A percentile compares a stretch with the other conserved stretches of the same genome.
Evolutionary conservation across 2,113 vertebrate species (phyloP).

Genomic region (Junco hyemalis): DNA sequence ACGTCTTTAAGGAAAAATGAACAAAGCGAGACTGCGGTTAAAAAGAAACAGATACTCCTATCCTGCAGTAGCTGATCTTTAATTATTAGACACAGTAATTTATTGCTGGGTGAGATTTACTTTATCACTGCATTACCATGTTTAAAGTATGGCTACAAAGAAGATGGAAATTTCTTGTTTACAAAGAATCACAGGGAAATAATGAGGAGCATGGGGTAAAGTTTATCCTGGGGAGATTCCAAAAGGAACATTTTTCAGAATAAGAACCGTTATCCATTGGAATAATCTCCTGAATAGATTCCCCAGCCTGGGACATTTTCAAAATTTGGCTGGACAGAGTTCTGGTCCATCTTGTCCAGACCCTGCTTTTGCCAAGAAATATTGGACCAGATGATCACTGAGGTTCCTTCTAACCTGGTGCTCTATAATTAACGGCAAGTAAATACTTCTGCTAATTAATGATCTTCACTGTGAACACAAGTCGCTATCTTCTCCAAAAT

Average conservation of each 20-base stretch:
- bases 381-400: neutral
- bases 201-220: no score
- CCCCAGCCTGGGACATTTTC: fast-evolving
- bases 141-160: neutral
- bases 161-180: neutral
- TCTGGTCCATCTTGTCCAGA: neutral
- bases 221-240: neutral
- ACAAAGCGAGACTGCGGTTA: neutral
- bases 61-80: neutral
- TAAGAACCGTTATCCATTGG: neutral
- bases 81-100: neutral
- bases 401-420: neutral
- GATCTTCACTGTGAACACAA: neutral
- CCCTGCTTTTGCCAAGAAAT: neutral
- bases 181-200: neutral
- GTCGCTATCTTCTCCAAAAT: neutral
- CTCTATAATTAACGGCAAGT: neutral
- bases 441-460: neutral
- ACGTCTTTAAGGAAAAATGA: neutral
- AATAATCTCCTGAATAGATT: neutral
- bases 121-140: neutral
- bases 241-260: neutral
- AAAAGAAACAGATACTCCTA: neutral
- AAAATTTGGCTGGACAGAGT: neutral
- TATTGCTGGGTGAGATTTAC: neutral